Evolutionary conservation across 2,888 invertebrate genomes (phyloP).

Genomic region (Ormyrus rosae): DNA sequence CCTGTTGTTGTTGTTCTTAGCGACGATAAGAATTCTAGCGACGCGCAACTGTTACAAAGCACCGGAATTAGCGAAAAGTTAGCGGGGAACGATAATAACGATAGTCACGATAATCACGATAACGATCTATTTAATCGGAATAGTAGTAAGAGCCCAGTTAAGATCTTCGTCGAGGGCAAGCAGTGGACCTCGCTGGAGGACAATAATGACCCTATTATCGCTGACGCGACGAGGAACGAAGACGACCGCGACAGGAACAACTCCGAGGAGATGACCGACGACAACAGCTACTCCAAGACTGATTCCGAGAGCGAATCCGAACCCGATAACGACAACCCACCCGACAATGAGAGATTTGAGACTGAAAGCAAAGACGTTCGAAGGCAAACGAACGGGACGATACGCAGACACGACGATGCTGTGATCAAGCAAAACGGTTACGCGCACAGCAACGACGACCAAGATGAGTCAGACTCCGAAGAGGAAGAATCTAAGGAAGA

Average conservation of each 20-base stretch:
- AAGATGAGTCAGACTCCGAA: constrained; percentile 51
- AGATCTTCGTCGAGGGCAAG: constrained; percentile 57
- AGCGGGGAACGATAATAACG: constrained; percentile 51
- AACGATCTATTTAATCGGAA: not conserved
- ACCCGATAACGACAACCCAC: constrained; percentile 9
- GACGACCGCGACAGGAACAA: constrained; percentile 24
- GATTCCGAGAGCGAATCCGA: constrained; percentile 41
- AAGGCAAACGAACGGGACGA: too few species aligned
- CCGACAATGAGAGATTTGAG: constrained; percentile 56
- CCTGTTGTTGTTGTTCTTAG: constrained; percentile 53
- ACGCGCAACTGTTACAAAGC: constrained; percentile 48
- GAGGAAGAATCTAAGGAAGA: constrained; percentile 24
- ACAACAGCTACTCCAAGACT: constrained; percentile 24
- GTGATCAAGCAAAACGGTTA: constrained; percentile 31
- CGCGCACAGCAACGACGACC: constrained; percentile 37
- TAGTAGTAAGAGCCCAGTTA: constrained; percentile 24
- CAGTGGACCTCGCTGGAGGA: constrained; percentile 40
- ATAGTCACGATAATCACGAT: constrained; percentile 39
- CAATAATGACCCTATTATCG: constrained; percentile 15
- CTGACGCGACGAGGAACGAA: constrained; percentile 22
- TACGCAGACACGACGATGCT: not conserved
- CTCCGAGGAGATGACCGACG: constrained; percentile 19
- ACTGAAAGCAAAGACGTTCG: constrained; percentile 39
- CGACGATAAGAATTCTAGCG: constrained; percentile 51
- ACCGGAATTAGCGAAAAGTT: constrained; percentile 54